Percentiles rank a stretch among this genome's conserved stretches.
Evolutionary conservation across 2,113 vertebrate genomes (phyloP).

Genomic region (Gadus chalcogrammus): DNA sequence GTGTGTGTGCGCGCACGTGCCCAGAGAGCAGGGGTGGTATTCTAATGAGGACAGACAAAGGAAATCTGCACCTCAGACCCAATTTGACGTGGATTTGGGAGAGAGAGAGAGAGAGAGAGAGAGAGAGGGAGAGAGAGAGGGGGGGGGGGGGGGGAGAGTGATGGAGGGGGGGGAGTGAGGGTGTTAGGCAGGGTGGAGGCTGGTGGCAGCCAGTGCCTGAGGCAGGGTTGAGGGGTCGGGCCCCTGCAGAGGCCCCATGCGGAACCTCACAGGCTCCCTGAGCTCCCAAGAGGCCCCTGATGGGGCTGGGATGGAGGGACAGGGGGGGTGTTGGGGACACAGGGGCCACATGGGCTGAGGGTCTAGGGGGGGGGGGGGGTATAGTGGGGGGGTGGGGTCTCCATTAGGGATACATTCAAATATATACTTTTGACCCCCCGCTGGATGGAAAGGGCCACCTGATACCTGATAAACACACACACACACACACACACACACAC

Average conservation of each 20-base stretch:
- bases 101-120: conserved; percentile 35
- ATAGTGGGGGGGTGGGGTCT: conserved; percentile 43
- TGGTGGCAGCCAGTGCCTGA: conserved; percentile 70
- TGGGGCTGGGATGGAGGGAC: conserved; percentile 19
- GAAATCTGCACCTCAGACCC: conserved; percentile 59
- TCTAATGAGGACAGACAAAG: conserved; percentile 72
- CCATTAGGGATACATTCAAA: conserved; percentile 61
- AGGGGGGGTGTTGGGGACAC: conserved; percentile 49
- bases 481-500: conserved; percentile 10
- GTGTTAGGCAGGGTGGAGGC: conserved; percentile 63
- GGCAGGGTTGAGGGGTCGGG: conserved; percentile 71
- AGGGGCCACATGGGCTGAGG: conserved; percentile 53
- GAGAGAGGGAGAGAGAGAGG: conserved; percentile 23
- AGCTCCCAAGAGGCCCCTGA: conserved; percentile 51
- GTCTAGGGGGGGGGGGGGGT: conserved; percentile 15
- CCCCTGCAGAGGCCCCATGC: conserved; percentile 63
- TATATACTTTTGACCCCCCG: conserved; percentile 36
- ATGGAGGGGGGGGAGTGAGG: conserved; percentile 17
- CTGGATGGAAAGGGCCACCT: conserved; percentile 59
- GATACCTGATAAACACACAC: conserved; percentile 52
- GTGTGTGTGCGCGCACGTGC: not conserved
- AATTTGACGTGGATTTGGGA: not conserved
- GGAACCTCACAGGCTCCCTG: conserved; percentile 20
- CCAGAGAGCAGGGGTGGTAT: conserved; percentile 44
- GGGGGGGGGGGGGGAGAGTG: conserved; percentile 23